Conservation (phyloP, 2,888 invertebrate genomes). For the Zygaena filipendulae region DNA sequence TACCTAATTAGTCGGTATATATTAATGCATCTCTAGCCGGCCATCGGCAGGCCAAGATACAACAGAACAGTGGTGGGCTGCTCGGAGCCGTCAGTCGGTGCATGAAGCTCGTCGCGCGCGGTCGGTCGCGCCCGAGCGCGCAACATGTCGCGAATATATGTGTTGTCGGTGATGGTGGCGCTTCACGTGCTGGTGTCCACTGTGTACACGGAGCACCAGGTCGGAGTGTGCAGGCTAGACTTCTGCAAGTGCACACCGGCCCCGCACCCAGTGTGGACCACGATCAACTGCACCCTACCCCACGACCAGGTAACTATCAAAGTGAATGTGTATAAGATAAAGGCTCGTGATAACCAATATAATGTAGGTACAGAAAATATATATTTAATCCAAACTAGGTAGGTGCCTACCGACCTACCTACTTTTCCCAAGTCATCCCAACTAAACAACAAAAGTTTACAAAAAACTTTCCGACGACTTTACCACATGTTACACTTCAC, state of each 20-base stretch:
- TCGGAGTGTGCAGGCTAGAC: conserved; percentile 56
- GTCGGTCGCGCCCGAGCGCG: conserved; percentile 47
- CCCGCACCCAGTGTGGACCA: conserved; percentile 68
- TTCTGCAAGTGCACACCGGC: conserved; percentile 71
- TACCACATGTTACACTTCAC: too few relatives aligned
- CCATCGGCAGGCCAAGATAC: too few relatives aligned
- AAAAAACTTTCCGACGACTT: too few relatives aligned
- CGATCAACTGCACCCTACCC: conserved; percentile 72
- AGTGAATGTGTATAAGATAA: too few relatives aligned
- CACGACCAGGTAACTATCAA: conserved; percentile 71
- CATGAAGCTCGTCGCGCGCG: conserved; percentile 40
- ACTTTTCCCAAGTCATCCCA: too few relatives aligned
- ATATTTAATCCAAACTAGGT: too few relatives aligned
- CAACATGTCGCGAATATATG: conserved; percentile 40
- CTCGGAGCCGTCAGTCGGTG: conserved; percentile 32
- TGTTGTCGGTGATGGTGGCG: conserved; percentile 58
- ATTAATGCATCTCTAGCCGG: conserved; percentile 34
- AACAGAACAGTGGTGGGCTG: conserved; percentile 21
- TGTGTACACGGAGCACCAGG: conserved; percentile 20
- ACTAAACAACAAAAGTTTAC: too few relatives aligned
- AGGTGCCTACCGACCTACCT: too few relatives aligned
- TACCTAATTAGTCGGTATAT: conserved; percentile 20
- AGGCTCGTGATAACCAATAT: too few relatives aligned
- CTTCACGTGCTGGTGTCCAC: conserved; percentile 49
- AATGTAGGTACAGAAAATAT: too few relatives aligned